Percentiles rank a stretch among this genome's conserved stretches.
phyloP scores from a whole-genome alignment of 2,113 vertebrate species.

The Ceyx margarethae region DNA sequence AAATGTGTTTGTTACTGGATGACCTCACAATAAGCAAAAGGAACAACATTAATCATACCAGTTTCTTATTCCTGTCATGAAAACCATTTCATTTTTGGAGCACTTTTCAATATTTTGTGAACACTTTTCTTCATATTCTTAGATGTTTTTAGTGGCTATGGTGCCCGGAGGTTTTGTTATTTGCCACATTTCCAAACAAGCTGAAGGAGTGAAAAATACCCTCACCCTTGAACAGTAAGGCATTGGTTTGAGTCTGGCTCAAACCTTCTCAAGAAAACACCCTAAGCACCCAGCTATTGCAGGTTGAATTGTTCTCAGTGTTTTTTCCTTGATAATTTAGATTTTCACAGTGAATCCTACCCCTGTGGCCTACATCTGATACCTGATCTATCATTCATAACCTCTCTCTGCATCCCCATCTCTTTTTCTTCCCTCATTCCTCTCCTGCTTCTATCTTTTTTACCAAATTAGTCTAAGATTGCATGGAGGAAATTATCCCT shows the following conservation, averaged over 20 bases:
- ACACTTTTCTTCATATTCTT: background rate
- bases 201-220: background rate
- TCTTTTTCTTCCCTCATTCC: background rate
- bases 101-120: background rate
- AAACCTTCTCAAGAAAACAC: background rate
- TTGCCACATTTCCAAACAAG: background rate
- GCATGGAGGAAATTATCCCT: background rate
- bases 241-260: background rate
- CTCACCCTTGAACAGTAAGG: background rate
- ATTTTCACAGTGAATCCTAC: background rate
- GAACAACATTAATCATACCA: rapidly evolving
- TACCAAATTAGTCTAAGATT: background rate
- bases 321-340: background rate
- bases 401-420: background rate
- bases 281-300: background rate
- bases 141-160: background rate
- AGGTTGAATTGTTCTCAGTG: background rate
- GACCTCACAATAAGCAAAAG: background rate
- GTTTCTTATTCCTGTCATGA: background rate
- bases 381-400: background rate
- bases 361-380: background rate
- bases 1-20: background rate
- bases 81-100: background rate
- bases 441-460: background rate
- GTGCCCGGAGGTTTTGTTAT: background rate